Percentiles rank a stretch among this genome's conserved stretches.
phyloP scores from a whole-genome alignment of 2,113 vertebrate genomes.

The Oreotrochilus melanogaster region DNA sequence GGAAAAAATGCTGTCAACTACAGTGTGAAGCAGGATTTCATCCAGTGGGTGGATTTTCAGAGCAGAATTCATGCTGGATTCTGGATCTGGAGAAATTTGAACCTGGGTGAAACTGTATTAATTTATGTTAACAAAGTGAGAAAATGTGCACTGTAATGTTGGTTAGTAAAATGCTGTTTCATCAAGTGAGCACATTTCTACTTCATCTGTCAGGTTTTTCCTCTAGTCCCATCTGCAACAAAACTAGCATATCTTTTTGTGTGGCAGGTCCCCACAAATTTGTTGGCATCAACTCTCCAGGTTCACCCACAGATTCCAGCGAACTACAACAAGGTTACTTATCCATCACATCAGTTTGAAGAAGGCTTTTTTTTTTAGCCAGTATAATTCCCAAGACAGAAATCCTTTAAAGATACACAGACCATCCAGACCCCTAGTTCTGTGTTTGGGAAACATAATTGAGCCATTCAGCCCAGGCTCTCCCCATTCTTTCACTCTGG shows the following conservation, averaged over 20 bases:
- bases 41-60: accelerated
- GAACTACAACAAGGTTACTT: neutral
- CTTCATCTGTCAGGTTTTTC: neutral
- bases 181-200: neutral
- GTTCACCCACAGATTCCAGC: neutral
- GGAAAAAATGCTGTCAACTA: neutral
- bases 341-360: neutral
- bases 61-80: neutral
- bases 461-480: neutral
- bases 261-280: neutral
- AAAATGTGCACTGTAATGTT: neutral
- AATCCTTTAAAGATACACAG: neutral
- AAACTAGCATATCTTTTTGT: neutral
- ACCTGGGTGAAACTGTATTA: neutral
- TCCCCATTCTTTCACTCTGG: neutral
- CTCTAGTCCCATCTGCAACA: neutral
- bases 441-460: neutral
- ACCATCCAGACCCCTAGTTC: neutral
- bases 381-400: neutral
- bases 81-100: neutral
- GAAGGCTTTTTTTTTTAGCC: neutral
- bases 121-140: neutral
- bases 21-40: neutral
- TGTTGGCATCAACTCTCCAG: neutral
- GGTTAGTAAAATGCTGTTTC: neutral